Conservation (phyloP, 2,888 invertebrate species). For the Matsumyia berberina region DNA sequence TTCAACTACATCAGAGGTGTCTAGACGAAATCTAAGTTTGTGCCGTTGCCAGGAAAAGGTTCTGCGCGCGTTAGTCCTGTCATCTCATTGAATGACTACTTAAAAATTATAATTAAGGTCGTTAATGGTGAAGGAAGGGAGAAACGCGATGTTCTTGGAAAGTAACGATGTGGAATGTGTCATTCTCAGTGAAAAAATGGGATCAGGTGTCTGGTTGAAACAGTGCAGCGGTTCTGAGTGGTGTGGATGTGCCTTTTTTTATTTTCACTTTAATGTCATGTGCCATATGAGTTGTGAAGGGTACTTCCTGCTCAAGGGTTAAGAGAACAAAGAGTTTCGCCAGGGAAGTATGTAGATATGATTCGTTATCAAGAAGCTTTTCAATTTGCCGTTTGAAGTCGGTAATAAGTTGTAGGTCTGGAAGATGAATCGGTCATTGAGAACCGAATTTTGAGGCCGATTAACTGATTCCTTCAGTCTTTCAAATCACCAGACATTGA, state of each 20-base stretch:
- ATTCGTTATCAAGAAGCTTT: no score
- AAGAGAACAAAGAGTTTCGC: no score
- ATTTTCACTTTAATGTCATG: not conserved
- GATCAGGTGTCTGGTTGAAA: not conserved
- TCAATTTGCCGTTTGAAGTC: no score
- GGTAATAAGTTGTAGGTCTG: no score
- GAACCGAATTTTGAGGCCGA: no score
- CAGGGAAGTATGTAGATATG: no score
- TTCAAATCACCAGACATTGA: no score
- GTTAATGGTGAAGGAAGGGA: slow-evolving; percentile 3
- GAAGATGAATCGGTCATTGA: no score
- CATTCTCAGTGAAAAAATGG: not conserved
- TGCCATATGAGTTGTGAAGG: no score
- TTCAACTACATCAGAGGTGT: slow-evolving; percentile 29
- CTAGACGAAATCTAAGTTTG: slow-evolving; percentile 50
- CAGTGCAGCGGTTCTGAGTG: not conserved
- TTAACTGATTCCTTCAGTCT: no score
- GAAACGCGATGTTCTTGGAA: not conserved
- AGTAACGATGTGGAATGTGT: not conserved
- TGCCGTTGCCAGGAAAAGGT: slow-evolving; percentile 17
- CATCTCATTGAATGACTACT: slow-evolving; percentile 42
- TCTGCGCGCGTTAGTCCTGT: slow-evolving; percentile 15
- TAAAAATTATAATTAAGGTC: slow-evolving; percentile 51
- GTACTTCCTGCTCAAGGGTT: no score
- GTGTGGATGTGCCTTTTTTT: not conserved